These are phyloP conservation scores for Leptodactylus fallax DNA, from an alignment of 2,797 vertebrate genomes.

Conservation along the genomic window DNA sequence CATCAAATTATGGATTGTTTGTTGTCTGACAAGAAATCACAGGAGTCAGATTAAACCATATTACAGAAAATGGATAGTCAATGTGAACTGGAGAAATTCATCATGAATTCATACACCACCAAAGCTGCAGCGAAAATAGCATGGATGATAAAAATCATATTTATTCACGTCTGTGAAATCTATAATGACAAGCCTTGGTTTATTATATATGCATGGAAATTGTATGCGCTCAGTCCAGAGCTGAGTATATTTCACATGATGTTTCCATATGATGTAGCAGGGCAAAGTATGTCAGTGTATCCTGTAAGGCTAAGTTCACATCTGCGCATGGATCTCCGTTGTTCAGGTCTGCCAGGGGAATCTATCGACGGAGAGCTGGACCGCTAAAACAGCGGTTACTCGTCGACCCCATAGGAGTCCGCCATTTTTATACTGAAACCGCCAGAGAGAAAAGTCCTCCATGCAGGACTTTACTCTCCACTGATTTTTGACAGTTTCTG, in stretches of 20 bases:
- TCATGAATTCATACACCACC: background rate
- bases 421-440: no score
- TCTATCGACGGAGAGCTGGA: no score
- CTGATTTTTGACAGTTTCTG: no score
- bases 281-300: no score
- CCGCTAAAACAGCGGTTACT: no score
- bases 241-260: background rate
- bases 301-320: no score
- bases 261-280: background rate
- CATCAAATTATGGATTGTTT: conserved; percentile 45
- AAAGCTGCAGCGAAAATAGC: background rate
- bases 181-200: background rate
- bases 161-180: background rate
- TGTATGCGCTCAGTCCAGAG: background rate
- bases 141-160: background rate
- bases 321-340: no score
- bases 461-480: no score
- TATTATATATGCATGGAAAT: background rate
- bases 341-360: no score
- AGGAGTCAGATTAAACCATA: conserved; percentile 28
- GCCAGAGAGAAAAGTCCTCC: no score
- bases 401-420: no score
- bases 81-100: background rate
- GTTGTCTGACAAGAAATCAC: conserved; percentile 33
- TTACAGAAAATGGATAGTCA: conserved; percentile 11